Evolutionary conservation across 2,888 invertebrate species (phyloP), one percentile per base, ranked within the genome.

Genomic region (Andrena bicolor): DNA sequence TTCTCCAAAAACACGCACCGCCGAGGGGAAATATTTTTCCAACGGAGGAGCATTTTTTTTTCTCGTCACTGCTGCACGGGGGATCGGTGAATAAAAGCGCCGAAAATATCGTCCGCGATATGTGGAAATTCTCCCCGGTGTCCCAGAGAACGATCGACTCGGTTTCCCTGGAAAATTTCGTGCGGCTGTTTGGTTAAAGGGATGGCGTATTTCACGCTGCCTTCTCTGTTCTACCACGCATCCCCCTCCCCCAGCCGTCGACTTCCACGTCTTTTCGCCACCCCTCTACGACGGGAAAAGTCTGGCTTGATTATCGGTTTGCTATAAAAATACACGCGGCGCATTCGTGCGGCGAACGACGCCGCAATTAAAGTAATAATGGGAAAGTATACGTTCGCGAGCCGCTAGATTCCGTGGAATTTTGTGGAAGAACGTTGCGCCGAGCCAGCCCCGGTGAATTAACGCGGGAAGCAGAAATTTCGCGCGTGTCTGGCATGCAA

Each of bases 11-110:
- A 60, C 41, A 28, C 51, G 61, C 60, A 30, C 68, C 30, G 53
- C 20, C 10, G 66, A n/a, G 23, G 53, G 51, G 71, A 71, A 76
- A 71, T 63, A 76, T 76, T 64, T 76, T 72, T 30, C 63, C 72
- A 26, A 2, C 35, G 35, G 51, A 64, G 51, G 41, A 10, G 26
- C 5, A 26, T 56, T 26, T 16, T 73, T 76, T 76, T 30, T 30
- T 23, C 35, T 60, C 41, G n/a, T 0, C 3, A 6, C 23, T 53
- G n/a, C 1, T 10, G 13, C 23, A 6, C 30, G 2, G 2, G 8
- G 23, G 53, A 20, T 30, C 51, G 32, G 32, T 23, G 56, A 73
- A 76, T 56, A 72, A 73, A 72, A 58, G 32, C 73, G 58, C 10
- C 35, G 35, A 77, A 77, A 76, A 58, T 64, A 58, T 76, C 56